Evolutionary conservation across 2,113 vertebrate species (phyloP), one percentile per base, ranked within the genome.

Genomic region (Pycnonotus jocosus): DNA sequence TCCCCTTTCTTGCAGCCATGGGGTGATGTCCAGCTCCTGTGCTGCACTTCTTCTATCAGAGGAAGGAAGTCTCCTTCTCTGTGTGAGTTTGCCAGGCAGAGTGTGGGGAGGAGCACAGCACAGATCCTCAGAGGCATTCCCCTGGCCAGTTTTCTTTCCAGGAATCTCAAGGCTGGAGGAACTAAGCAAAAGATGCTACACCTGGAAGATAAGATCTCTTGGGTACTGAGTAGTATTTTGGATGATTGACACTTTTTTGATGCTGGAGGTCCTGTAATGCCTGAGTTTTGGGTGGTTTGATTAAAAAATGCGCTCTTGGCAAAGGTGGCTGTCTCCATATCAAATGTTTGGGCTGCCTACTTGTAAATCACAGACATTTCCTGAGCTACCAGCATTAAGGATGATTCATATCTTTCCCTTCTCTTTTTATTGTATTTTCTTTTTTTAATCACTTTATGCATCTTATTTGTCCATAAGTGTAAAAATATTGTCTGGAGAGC

Each of bases 231-330:
- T 30, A 62, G 13, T 71, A 44, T 56, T 90, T 88, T 95, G 88
- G 71, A 73, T 81, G n/a, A 58, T 12, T 88, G 82, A 73, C 68
- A 48, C 21, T 37, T 66, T 54, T 78, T 79, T 31, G 57, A 51
- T 66, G 62, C 61, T 72, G 62, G 35, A 77, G 37, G 38, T 88
- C 68, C 64, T 88, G 62, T 48, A 56, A 62, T 74, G 33, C 40
- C 51, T 78, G 31, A 90, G 42, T 86, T 83, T 73, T 22, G 18
- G 66, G 64, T 3, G 25, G 38, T 81, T 77, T 74, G 82, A 45
- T 90, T 83, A 27, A 78, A 88, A 90, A 90, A 90, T 56, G 76
- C 60, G 42, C 40, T 93, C 68, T 90, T 95, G 85, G 91, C 91
- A 88, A 56, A 68, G 38, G 27, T 35, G 33, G 22, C 44, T 94